Conservation (phyloP, 2,113 vertebrate species). For the Oxygymnocypris stewartii region DNA sequence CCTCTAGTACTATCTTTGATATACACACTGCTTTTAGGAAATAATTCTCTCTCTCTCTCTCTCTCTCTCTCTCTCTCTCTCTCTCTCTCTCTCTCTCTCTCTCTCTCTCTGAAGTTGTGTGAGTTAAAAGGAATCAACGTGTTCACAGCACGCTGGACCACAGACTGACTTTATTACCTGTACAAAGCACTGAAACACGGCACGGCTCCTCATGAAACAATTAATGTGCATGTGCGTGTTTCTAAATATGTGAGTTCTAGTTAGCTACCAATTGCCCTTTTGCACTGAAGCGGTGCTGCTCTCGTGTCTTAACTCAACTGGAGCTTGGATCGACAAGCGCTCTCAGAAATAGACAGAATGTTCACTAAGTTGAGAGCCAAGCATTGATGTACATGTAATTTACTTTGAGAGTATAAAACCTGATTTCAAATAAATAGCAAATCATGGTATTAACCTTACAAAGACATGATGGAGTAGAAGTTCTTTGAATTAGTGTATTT, state of each 20-base stretch:
- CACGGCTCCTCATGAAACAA: background rate
- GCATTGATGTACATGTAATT: background rate
- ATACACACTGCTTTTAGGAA: constrained; percentile 48
- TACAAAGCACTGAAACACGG: background rate
- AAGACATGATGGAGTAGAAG: background rate
- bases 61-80: no score
- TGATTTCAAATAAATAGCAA: background rate
- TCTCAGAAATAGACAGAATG: background rate
- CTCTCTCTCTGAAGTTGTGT: constrained; percentile 19
- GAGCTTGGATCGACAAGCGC: background rate
- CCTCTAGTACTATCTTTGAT: constrained; percentile 50
- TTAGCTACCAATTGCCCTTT: background rate
- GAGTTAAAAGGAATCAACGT: constrained; percentile 14
- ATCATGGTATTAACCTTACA: background rate
- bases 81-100: no score
- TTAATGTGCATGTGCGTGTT: background rate
- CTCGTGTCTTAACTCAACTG: background rate
- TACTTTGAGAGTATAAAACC: background rate
- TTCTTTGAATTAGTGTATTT: background rate
- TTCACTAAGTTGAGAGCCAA: background rate
- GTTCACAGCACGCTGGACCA: background rate
- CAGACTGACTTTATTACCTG: constrained; percentile 14
- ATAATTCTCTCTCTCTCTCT: constrained; percentile 50
- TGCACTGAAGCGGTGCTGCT: background rate
- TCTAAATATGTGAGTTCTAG: background rate